Evolutionary conservation across 1,140 invertebrate species (phyloP), one percentile per base, ranked within the genome.

Genomic region (Calephelis virginiensis): DNA sequence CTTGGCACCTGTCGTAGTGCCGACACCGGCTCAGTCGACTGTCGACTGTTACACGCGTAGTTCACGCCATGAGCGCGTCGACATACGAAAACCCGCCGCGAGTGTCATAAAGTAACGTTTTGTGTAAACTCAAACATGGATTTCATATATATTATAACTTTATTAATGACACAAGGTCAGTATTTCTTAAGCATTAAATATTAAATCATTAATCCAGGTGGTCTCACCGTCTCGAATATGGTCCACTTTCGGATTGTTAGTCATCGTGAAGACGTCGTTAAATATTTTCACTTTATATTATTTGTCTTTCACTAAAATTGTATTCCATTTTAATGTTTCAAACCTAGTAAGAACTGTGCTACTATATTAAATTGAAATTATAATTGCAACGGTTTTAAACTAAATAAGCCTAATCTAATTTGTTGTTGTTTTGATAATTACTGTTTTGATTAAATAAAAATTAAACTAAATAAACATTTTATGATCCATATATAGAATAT

Each of bases 61-160:
- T 45, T 72, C 80, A 75, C 80, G 81, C 78, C 75, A 86, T 86
- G 83, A 69, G 50, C 64, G 68, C 72, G 67, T 69, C 64, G 46
- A 59, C 66, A 62, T 46, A 66, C 64, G 68, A 69, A 71, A 74
- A 73, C 73, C 63, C 75, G 76, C 66, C 80, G 82, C 81, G 83
- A 78, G 83, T 86, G 83, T 78, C 59, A 53, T 71, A 73, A 77
- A 68, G 68, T 53, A 76, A 74, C 69, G 69, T 75, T 74, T 64
- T 74, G 74, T 82, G 83, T 80, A 72, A 75, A 76, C 71, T 75
- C 76, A 69, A 80, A 67, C 65, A 86, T 86, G 83, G 82, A 84
- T 86, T 74, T 84, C 72, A 61, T 83, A 69, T 75, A 80, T 14
- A 75, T 73, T 74, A 72, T 74, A 68, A 62, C 76, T 67, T 61